Base-by-base conservation (phyloP, 2,113 vertebrate genomes). In the Microcebus ravelobensis region DNA sequence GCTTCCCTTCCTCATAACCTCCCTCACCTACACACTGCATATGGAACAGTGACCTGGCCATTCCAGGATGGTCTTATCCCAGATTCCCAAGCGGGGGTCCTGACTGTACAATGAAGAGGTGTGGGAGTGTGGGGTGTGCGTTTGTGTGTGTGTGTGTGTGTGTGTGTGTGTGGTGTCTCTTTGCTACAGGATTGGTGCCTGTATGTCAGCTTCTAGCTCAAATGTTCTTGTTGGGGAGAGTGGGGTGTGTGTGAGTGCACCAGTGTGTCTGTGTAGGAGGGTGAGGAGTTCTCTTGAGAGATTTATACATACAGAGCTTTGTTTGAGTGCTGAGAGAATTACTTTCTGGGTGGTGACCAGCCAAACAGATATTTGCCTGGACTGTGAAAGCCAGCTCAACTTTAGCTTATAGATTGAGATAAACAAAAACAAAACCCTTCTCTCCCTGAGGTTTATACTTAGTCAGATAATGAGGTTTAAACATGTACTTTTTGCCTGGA, bases 391-490 rank as follows among this genome's bases (percentile, higher is more conserved):
- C 74, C 74, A 52, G 67, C 67, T 91, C 42, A 42, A 48, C 0
- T 0, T 70, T 50, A 67, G 65, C 25, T 88, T 61, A 29, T 8
- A 73, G 36, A 39, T 50, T 18, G 79, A 84, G 63, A 65, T 36
- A 83, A 90, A 91, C 59, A 86, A 86, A 87, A 80, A 79, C 81
- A 63, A 85, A 89, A 59, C 34, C 79, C 21, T 65, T 87, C 81
- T 90, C 71, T 39, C 45, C 27, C 67, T n/a, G 45, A 73, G 90
- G n/a, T 88, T 96, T 90, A 86, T 80, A 92, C 73, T 96, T 94
- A 93, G 94, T 31, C 39, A 85, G 52, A 95, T 61, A 83, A 93
- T 92, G 63, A 95, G 61, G 61, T 87, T 94, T 90, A 57, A 90
- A 88, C 1, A 23, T 86, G 59, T 90, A 77, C 45, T 79, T 89